phyloP scores from a whole-genome alignment of 2,797 vertebrate genomes.

The Manis pentadactyla region DNA sequence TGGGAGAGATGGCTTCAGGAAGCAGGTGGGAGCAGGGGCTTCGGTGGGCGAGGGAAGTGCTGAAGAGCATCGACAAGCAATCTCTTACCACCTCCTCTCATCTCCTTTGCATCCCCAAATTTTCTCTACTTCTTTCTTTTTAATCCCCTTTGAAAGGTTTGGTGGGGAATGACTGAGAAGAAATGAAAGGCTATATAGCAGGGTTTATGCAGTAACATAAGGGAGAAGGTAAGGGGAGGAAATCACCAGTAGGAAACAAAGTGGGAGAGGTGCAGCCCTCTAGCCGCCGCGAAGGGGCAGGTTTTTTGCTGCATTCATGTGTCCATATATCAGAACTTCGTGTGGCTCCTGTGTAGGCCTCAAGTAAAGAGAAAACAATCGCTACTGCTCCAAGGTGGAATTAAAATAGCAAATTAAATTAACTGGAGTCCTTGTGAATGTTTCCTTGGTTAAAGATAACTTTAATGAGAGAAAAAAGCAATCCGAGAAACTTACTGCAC shows the following conservation, averaged over 20 bases:
- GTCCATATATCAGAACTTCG: background rate
- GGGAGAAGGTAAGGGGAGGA: background rate
- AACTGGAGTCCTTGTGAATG: background rate
- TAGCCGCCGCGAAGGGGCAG: background rate
- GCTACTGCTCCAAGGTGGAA: background rate
- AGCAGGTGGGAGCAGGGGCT: background rate
- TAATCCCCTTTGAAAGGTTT: background rate
- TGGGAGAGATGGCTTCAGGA: fast-evolving
- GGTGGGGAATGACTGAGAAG: background rate
- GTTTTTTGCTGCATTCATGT: background rate
- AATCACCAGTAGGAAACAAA: background rate
- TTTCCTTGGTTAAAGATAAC: background rate
- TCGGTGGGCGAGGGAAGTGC: background rate
- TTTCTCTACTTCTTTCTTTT: background rate
- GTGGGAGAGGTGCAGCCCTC: background rate
- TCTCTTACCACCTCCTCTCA: background rate
- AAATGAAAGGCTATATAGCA: background rate
- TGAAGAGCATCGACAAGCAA: background rate
- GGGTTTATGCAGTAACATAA: too few relatives aligned
- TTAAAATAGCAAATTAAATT: background rate
- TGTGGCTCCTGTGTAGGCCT: background rate
- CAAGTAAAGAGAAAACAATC: background rate
- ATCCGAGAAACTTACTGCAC: background rate
- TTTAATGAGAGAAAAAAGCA: background rate
- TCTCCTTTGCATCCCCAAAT: background rate